These are phyloP conservation scores for Pomatorhinus ruficollis DNA, from an alignment of 2,113 vertebrate species.

Conservation along the genomic window DNA sequence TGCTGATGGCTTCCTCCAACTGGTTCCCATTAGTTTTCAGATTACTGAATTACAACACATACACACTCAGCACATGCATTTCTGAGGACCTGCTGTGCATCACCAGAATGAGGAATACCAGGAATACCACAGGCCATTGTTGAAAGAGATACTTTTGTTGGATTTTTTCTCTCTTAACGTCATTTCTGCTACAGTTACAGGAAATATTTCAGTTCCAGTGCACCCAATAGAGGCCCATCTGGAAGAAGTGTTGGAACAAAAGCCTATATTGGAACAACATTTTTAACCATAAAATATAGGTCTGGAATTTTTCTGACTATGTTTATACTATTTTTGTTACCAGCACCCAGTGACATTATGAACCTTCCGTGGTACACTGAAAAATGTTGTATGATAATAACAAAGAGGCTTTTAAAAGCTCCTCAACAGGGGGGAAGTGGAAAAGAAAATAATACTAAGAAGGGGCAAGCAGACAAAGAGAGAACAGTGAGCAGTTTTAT, in stretches of 20 bases:
- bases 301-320: background rate
- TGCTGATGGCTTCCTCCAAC: background rate
- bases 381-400: background rate
- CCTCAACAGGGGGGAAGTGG: background rate
- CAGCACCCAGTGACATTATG: background rate
- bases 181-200: constrained; percentile 18
- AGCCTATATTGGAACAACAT: background rate
- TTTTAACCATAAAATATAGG: background rate
- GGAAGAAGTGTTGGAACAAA: constrained; percentile 26
- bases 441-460: background rate
- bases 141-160: background rate
- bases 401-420: constrained; percentile 4
- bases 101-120: background rate
- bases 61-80: constrained; percentile 21
- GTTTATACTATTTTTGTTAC: background rate
- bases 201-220: constrained; percentile 11
- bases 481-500: background rate
- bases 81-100: constrained; percentile 23
- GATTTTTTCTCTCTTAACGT: background rate
- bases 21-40: constrained; percentile 42
- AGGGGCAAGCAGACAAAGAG: background rate
- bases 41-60: constrained; percentile 54
- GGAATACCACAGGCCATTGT: constrained; percentile 28
- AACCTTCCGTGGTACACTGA: background rate
- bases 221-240: background rate